These are phyloP conservation scores for Electrophaes corylata DNA, from an alignment of 2,888 invertebrate species.

Conservation along the genomic window DNA sequence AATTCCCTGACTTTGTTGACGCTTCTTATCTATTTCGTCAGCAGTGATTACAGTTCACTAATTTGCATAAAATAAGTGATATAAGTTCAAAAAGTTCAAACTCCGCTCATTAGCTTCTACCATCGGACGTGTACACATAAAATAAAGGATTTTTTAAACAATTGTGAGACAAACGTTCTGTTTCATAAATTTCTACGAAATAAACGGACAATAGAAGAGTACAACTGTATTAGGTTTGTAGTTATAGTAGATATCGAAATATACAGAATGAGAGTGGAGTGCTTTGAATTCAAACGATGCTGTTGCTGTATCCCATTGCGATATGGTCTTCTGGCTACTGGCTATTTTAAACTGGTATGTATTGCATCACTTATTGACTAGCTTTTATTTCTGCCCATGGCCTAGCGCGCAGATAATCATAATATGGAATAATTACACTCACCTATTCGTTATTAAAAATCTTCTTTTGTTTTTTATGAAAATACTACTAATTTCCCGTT, in stretches of 20 bases:
- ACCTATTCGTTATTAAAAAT: too few relatives aligned
- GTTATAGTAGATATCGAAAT: too few relatives aligned
- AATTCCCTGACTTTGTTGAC: neutral
- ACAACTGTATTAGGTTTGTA: too few relatives aligned
- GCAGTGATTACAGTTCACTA: neutral
- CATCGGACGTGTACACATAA: neutral
- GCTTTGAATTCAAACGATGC: slow-evolving; percentile 30
- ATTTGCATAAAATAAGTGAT: neutral
- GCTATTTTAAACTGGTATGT: slow-evolving; percentile 25
- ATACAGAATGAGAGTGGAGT: slow-evolving; percentile 20
- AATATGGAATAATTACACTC: too few relatives aligned
- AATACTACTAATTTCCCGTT: too few relatives aligned
- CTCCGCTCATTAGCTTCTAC: neutral
- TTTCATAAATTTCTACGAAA: too few relatives aligned
- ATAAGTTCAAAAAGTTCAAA: neutral
- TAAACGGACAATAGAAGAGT: too few relatives aligned
- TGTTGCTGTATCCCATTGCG: slow-evolving; percentile 39
- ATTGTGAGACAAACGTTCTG: too few relatives aligned
- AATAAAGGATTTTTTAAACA: neutral
- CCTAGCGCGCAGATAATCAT: too few relatives aligned
- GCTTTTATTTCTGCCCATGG: too few relatives aligned
- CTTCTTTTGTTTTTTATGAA: too few relatives aligned
- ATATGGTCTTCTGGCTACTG: slow-evolving; percentile 27
- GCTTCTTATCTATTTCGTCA: neutral
- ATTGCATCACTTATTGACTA: too few relatives aligned